Conservation (phyloP, 2,888 invertebrate genomes). For the Thecocarcelia acutangulata region DNA sequence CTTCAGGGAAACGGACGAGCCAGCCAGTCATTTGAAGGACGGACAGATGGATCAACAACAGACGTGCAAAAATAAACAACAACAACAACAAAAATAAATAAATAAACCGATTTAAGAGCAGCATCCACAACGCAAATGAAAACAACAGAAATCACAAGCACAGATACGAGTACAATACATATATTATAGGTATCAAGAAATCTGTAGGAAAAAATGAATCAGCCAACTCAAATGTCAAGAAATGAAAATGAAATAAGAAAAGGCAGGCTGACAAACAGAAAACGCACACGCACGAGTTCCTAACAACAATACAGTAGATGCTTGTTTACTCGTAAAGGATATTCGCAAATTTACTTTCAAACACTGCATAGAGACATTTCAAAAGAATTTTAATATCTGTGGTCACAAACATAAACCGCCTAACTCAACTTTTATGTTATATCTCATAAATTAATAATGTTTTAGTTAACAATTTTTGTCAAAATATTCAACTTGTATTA, state of each 20-base stretch:
- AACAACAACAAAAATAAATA: constrained; percentile 4
- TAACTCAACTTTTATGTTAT: too few relatives aligned
- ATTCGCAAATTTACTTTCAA: not conserved
- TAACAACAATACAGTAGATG: constrained; percentile 20
- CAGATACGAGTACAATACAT: too few relatives aligned
- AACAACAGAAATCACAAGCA: constrained; percentile 44
- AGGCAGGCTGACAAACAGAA: not conserved
- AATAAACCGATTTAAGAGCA: constrained; percentile 47
- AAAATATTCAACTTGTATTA: too few relatives aligned
- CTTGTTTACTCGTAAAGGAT: constrained; percentile 9
- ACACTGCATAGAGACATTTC: too few relatives aligned
- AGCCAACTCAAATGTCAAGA: constrained; percentile 59
- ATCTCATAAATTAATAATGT: too few relatives aligned
- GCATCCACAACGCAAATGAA: constrained; percentile 27
- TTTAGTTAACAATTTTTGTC: too few relatives aligned
- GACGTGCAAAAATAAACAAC: constrained; percentile 22
- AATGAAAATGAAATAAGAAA: constrained; percentile 31
- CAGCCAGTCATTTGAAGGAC: constrained; percentile 44
- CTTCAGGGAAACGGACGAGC: constrained; percentile 63
- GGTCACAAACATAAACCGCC: too few relatives aligned
- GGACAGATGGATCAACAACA: constrained; percentile 45
- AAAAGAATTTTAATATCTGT: too few relatives aligned
- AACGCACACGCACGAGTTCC: constrained; percentile 42
- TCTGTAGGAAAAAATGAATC: constrained; percentile 40
- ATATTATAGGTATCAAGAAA: constrained; percentile 19